Evolutionary conservation across 2,888 invertebrate species (phyloP), one percentile per base, ranked within the genome.

Genomic region (Altica lythri): DNA sequence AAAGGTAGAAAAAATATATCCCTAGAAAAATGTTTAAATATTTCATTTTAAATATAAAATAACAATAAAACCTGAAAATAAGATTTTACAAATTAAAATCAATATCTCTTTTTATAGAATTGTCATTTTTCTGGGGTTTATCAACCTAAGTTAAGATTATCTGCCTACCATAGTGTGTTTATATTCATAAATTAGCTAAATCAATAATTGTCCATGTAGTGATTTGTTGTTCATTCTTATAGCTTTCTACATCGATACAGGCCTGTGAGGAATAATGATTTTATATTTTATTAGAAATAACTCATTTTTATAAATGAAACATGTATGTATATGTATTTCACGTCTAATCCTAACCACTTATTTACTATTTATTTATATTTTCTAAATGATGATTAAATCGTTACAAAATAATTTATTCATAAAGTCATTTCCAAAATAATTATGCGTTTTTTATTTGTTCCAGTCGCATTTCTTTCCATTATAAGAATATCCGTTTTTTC

Each of bases 351-450:
- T 38, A 49, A 19, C 19, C 42, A 32, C 40, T 9, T n/a, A n/a
- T n/a, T n/a, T n/a, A 49, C 42, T 61, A 63, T 60, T 60, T 62
- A 59, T 62, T 57, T 56, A 35, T 53, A 59, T 57, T 55, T 45
- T 57, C 55, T 57, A 53, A n/a, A 46, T 53, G 51, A 59, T 43
- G 42, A 34, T 53, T 55, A 59, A 59, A 55, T 65, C 53, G 60
- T 61, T 66, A 65, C 67, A 69, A 66, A 68, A 66, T 65, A 65
- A 66, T 59, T 66, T 69, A 68, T 42, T 49, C 49, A 49, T 49
- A 48, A 48, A 49, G 48, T 49, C 30, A 49, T 49, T 49, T 32
- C 19, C 5, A 49, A 49, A 49, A 45, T 16, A 34, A 18, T 14
- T 14, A n/a, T 45, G 4, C 6, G 10, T 18, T 32, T 43, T 43